Evolutionary conservation across 2,113 vertebrate species (phyloP), one percentile per base, ranked within the genome.

Genomic region (Neopipo cinnamomea): DNA sequence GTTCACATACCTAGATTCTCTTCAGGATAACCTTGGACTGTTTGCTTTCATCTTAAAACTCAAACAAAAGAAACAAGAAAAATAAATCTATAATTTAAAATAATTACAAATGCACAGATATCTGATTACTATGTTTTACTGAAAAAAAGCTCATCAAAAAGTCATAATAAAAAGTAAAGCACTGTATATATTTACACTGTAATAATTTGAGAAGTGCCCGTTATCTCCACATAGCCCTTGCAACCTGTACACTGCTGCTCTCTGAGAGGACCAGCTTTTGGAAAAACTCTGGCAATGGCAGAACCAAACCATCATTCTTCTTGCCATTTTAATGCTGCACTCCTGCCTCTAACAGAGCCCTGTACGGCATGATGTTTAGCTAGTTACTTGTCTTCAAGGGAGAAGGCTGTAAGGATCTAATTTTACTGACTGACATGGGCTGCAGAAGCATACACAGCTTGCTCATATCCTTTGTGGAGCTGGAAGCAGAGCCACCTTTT

Each of bases 381-480:
- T 96, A 15, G 91, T 90, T 96, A 91, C 47, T 70, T 56, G 55
- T 82, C 88, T 96, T 94, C 82, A 77, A 93, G 94, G 65, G 76
- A 81, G 50, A 55, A 65, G 80, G 67, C 95, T 93, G 91, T 89
- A 97, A 97, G 97, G 95, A 93, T 97, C 96, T 95, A 95, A 97
- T 98, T 98, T 97, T 96, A 71, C 84, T 96, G 94, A 93, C 85
- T 97, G 97, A 95, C 97, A 95, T 11, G 74, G 82, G 30, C 47
- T 91, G 93, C 87, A 96, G 94, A 95, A 96, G 93, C 92, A 50
- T 53, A 82, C 93, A 73, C 94, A 96, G 96, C 63, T 96, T 94
- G 88, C 94, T 97, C 92, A 93, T 88, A 96, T 97, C 94, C 93
- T 97, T 94, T 97, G 92, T 89, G 81, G 85, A 85, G 76, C 6